Conservation (phyloP, 2,113 vertebrate species). For the Prunella himalayana region DNA sequence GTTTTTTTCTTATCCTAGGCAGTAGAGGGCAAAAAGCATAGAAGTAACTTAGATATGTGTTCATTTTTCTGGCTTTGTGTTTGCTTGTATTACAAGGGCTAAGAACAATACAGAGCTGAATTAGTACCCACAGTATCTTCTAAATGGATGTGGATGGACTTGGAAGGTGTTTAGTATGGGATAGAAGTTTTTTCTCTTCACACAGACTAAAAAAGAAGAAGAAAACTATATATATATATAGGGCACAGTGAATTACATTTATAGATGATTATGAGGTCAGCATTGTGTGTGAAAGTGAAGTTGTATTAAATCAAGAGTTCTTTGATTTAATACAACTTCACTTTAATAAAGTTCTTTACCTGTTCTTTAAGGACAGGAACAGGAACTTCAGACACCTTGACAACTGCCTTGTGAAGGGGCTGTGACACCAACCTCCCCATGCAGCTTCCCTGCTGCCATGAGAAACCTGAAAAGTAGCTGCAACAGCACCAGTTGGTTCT, state of each 20-base stretch:
- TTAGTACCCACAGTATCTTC: neutral
- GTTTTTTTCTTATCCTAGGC: neutral
- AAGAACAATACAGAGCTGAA: neutral
- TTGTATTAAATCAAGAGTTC: neutral
- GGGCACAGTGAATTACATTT: neutral
- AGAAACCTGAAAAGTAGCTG: neutral
- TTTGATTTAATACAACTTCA: no score
- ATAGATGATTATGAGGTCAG: neutral
- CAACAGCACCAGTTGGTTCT: neutral
- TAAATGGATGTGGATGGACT: neutral
- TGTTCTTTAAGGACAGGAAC: rapidly evolving
- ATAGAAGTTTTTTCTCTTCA: neutral
- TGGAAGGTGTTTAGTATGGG: neutral
- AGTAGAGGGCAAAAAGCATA: neutral
- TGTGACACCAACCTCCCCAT: rapidly evolving
- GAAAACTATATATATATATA: neutral
- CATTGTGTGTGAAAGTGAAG: neutral
- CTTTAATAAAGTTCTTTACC: no score
- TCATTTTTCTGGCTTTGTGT: neutral
- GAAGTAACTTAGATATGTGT: neutral
- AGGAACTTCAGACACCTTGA: neutral
- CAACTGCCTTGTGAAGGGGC: neutral
- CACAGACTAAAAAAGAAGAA: neutral
- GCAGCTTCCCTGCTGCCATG: neutral
- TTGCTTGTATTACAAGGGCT: neutral